Evolutionary conservation across 2,888 invertebrate genomes (phyloP).

Genomic region (Scaptodrosophila latifasciaeformis): DNA sequence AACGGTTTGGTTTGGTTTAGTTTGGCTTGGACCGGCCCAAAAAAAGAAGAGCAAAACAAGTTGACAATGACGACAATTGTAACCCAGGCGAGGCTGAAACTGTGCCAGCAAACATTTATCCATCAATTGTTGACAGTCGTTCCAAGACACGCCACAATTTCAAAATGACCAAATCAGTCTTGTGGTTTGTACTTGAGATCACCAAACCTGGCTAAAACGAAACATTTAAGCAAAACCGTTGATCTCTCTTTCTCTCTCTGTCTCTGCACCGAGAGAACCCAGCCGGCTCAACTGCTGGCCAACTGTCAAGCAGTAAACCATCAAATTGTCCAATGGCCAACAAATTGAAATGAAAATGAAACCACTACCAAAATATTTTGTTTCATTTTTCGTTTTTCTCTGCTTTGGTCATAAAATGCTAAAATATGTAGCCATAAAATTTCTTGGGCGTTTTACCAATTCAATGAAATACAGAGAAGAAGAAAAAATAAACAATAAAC

Average conservation of each 20-base stretch:
- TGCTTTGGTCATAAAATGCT: conserved; percentile 34
- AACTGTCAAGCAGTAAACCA: conserved; percentile 29
- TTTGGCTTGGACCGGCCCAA: conserved; percentile 43
- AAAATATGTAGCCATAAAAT: conserved; percentile 65
- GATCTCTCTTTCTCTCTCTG: no score
- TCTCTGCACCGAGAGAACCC: conserved; percentile 4
- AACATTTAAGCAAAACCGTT: no score
- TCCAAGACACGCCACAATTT: conserved; percentile 51
- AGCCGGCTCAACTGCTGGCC: conserved; percentile 39
- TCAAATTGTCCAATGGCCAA: conserved; percentile 7
- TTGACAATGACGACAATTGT: conserved; percentile 66
- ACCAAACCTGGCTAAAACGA: conserved; percentile 52
- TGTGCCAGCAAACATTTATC: background rate
- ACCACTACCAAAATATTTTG: conserved; percentile 44
- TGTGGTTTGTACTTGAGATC: conserved; percentile 65
- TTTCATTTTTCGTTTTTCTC: conserved; percentile 10
- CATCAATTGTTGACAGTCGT: background rate
- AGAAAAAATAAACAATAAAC: background rate
- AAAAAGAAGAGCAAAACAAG: conserved; percentile 49
- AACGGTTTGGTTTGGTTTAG: no score
- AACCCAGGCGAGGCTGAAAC: conserved; percentile 30
- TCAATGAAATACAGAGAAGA: conserved; percentile 27
- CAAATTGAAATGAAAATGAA: conserved; percentile 52
- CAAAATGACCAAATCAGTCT: conserved; percentile 67
- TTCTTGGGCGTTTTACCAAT: conserved; percentile 33